Evolutionary conservation across 2,797 vertebrate genomes (phyloP).

Genomic region (Vultur gryphus): DNA sequence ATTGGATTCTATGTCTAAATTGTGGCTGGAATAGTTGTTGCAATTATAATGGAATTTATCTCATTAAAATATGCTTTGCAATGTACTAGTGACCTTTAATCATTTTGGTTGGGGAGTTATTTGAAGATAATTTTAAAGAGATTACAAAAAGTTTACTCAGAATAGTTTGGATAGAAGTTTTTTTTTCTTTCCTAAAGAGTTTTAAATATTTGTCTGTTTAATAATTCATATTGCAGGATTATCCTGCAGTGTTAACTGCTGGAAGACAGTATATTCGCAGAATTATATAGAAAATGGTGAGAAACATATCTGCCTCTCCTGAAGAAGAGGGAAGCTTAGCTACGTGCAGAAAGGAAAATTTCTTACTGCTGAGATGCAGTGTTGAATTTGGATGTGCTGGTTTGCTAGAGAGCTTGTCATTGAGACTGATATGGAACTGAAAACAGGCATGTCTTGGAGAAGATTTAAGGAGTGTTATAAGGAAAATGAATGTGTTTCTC

Average conservation of each 20-base stretch:
- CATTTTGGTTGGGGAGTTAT: conserved; percentile 21
- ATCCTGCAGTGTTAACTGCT: neutral
- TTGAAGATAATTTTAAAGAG: conserved; percentile 21
- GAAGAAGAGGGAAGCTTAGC: neutral
- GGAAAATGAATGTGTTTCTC: neutral
- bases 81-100: conserved; percentile 66
- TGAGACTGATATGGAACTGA: neutral
- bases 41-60: conserved; percentile 69
- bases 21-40: conserved; percentile 65
- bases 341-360: neutral
- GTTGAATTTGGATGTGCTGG: conserved; percentile 1
- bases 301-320: neutral
- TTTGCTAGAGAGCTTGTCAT: neutral
- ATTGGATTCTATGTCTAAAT: conserved; percentile 78
- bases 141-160: conserved; percentile 13
- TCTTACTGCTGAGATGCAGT: neutral
- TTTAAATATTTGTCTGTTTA: conserved; percentile 39
- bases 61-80: conserved; percentile 60
- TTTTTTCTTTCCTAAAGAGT: neutral
- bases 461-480: neutral
- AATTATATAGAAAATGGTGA: neutral
- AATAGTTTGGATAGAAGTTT: neutral
- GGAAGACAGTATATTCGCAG: neutral
- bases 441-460: neutral
- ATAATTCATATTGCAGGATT: neutral